phyloP scores from a whole-genome alignment of 2,888 invertebrate genomes.

The Poecilobothrus nobilitatus region DNA sequence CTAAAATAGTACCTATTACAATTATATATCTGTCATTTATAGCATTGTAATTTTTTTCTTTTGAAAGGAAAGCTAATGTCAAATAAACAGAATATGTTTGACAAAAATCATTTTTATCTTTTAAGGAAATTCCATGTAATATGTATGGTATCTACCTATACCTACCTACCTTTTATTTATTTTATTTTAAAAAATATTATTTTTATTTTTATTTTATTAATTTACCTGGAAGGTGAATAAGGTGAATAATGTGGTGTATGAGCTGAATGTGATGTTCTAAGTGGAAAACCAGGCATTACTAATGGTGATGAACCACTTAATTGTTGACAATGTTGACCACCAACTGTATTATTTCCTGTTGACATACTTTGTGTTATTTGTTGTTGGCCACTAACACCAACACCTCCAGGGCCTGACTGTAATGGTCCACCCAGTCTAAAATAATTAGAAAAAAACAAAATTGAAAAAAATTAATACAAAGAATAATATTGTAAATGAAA shows the following conservation, averaged over 20 bases:
- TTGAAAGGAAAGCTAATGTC: no score
- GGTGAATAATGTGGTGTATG: conserved; percentile 76
- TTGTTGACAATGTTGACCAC: conserved; percentile 59
- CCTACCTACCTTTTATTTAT: no score
- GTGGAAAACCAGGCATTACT: conserved; percentile 83
- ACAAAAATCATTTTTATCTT: not conserved
- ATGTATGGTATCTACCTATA: no score
- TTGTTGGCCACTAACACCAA: conserved; percentile 34
- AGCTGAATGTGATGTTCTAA: conserved; percentile 54
- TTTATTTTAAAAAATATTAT: no score
- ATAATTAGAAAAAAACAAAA: conserved; percentile 21
- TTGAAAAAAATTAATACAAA: conserved; percentile 13
- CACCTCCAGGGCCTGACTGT: conserved; percentile 27
- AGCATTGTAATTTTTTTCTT: no score
- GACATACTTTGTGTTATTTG: conserved; percentile 49
- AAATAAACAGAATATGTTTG: not conserved
- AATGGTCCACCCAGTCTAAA: conserved; percentile 41
- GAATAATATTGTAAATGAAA: not conserved
- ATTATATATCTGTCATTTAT: no score
- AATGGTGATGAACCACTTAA: conserved; percentile 62
- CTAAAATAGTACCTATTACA: no score
- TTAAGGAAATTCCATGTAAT: not conserved
- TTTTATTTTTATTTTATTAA: not conserved
- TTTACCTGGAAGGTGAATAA: conserved; percentile 74
- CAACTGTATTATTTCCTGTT: conserved; percentile 53